Evolutionary conservation across 2,888 invertebrate species (phyloP).

Genomic region (Shargacucullia verbasci): DNA sequence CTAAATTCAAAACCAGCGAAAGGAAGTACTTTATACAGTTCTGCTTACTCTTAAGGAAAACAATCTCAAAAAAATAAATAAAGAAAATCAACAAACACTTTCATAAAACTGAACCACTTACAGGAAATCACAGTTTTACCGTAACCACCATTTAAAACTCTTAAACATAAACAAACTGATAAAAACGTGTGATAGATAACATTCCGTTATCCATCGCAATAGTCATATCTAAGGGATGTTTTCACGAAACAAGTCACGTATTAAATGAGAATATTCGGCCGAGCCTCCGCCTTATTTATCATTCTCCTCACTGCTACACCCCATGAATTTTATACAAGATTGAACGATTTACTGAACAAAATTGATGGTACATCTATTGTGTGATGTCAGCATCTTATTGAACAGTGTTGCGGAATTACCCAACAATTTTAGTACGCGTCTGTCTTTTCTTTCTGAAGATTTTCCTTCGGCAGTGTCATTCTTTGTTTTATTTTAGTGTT

Average conservation of each 20-base stretch:
- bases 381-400: conserved; percentile 83
- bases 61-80: too few species aligned
- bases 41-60: too few species aligned
- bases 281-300: conserved; percentile 88
- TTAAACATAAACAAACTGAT: conserved; percentile 63
- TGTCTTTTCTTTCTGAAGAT: conserved; percentile 41
- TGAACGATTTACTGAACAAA: conserved; percentile 88
- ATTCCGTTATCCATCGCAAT: conserved; percentile 77
- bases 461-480: conserved; percentile 35
- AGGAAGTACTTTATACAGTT: too few species aligned
- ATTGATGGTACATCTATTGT: conserved; percentile 88
- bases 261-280: conserved; percentile 89
- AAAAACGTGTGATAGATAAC: conserved; percentile 83
- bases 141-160: conserved; percentile 25
- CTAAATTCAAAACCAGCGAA: too few species aligned
- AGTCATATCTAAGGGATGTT: conserved; percentile 83
- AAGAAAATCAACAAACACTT: background rate
- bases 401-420: conserved; percentile 61
- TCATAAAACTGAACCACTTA: conserved; percentile 1
- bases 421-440: conserved; percentile 52
- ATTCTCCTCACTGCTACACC: conserved; percentile 86
- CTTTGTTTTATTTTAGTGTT: conserved; percentile 35
- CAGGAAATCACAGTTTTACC: background rate
- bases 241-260: conserved; percentile 88
- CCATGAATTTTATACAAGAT: conserved; percentile 89